Percentiles rank a stretch among this genome's conserved stretches.
phyloP scores from a whole-genome alignment of 2,113 vertebrate species.

The Sclerurus mexicanus region DNA sequence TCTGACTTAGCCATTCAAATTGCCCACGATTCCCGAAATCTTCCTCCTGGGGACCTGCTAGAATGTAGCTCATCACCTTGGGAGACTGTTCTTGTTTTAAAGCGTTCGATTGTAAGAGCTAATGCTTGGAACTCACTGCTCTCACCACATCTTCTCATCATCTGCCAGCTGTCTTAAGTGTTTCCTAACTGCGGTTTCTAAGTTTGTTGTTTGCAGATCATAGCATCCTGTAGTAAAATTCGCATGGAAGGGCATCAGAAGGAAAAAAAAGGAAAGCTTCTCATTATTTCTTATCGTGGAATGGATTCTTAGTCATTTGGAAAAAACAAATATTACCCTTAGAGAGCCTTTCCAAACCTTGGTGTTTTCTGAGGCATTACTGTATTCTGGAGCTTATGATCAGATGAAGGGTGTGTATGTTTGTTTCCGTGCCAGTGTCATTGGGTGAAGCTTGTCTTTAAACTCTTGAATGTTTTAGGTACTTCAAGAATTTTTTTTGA shows the following conservation, averaged over 20 bases:
- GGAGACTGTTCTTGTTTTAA: background rate
- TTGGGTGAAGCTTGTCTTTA: background rate
- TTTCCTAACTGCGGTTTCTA: background rate
- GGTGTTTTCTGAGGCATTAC: background rate
- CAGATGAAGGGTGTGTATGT: background rate
- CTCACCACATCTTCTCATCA: background rate
- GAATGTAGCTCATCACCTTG: background rate
- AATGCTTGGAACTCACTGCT: background rate
- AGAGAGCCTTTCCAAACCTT: background rate
- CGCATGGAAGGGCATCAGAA: background rate
- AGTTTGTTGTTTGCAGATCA: background rate
- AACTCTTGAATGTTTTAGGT: background rate
- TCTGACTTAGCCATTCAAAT: background rate
- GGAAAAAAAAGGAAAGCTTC: background rate
- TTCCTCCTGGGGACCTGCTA: background rate
- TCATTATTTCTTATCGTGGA: background rate
- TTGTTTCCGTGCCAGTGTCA: background rate
- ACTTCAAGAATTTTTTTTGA: background rate
- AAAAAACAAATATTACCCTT: background rate
- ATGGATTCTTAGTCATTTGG: background rate
- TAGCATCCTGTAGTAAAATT: background rate
- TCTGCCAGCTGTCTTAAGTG: background rate
- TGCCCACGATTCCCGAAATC: background rate
- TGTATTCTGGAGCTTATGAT: background rate
- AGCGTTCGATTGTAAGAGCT: background rate